phyloP scores from a whole-genome alignment of 2,888 invertebrate genomes.

The Aricia artaxerxes region DNA sequence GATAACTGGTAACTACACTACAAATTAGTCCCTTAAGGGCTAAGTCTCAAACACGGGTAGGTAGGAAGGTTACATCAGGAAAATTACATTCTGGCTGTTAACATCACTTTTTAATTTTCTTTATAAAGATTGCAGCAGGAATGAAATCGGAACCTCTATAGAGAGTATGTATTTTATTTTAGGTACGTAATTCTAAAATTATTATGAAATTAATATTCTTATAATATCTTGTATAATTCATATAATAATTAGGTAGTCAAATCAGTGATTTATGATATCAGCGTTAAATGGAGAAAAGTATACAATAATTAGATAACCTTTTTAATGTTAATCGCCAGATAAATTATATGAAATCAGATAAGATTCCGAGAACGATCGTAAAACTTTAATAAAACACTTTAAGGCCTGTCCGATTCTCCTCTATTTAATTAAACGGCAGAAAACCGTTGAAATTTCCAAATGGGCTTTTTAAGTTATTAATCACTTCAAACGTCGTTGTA shows the following conservation, averaged over 20 bases:
- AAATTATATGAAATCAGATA: constrained; percentile 10
- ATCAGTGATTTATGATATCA: background rate
- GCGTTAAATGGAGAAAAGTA: background rate
- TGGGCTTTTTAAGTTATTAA: constrained; percentile 4
- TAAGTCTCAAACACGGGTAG: background rate
- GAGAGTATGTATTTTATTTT: no score
- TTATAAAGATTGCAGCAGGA: background rate
- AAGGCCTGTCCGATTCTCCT: background rate
- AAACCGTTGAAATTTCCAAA: background rate
- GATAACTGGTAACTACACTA: constrained; percentile 21
- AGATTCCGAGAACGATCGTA: constrained; percentile 8
- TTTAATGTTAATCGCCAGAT: constrained; percentile 12
- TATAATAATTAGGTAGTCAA: background rate
- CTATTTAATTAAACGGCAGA: background rate
- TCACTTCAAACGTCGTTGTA: background rate
- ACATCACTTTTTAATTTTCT: background rate
- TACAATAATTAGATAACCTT: background rate
- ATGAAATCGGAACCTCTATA: background rate
- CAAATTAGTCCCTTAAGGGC: constrained; percentile 21
- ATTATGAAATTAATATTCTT: no score
- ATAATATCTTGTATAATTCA: background rate
- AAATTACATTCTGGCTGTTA: background rate
- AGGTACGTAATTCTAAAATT: no score
- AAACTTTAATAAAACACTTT: constrained; percentile 18
- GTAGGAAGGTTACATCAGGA: background rate